Conservation (phyloP, 1,140 invertebrate genomes). For the Diorhabda sublineata region DNA sequence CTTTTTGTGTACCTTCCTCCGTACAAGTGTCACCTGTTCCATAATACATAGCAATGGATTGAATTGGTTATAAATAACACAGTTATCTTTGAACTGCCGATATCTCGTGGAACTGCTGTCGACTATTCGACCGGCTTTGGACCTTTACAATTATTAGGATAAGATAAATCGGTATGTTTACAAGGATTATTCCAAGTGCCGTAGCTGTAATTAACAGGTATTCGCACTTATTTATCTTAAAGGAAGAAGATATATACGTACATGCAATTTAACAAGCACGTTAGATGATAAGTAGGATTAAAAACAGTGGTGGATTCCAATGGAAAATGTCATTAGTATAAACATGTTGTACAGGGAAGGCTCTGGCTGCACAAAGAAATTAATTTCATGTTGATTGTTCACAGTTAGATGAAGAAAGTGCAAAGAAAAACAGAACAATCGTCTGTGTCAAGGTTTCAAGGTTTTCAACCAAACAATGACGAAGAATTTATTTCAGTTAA, state of each 20-base stretch:
- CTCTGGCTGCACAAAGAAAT: too few species aligned
- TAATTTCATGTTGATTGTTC: too few species aligned
- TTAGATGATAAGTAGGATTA: too few species aligned
- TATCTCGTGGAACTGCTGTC: background rate
- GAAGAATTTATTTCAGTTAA: too few species aligned
- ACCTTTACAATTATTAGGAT: constrained; percentile 24
- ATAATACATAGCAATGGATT: background rate
- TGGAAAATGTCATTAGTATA: too few species aligned
- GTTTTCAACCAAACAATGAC: too few species aligned
- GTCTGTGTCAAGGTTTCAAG: too few species aligned
- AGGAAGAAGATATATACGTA: background rate
- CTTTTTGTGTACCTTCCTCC: background rate
- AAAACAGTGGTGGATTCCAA: too few species aligned
- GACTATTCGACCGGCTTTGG: background rate
- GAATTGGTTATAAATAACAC: background rate
- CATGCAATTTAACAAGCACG: background rate
- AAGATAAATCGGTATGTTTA: constrained; percentile 36
- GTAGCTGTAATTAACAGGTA: constrained; percentile 22
- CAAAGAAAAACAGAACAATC: too few species aligned
- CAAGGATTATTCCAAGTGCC: constrained; percentile 27
- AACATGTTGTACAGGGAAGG: too few species aligned
- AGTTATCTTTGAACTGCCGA: constrained; percentile 2
- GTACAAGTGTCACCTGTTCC: background rate
- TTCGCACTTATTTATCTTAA: constrained; percentile 23
- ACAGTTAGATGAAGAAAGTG: too few species aligned